Percentiles rank a stretch among this genome's conserved stretches.
Evolutionary conservation across 2,113 vertebrate genomes (phyloP).

Genomic region (Tilapia sparmanii): DNA sequence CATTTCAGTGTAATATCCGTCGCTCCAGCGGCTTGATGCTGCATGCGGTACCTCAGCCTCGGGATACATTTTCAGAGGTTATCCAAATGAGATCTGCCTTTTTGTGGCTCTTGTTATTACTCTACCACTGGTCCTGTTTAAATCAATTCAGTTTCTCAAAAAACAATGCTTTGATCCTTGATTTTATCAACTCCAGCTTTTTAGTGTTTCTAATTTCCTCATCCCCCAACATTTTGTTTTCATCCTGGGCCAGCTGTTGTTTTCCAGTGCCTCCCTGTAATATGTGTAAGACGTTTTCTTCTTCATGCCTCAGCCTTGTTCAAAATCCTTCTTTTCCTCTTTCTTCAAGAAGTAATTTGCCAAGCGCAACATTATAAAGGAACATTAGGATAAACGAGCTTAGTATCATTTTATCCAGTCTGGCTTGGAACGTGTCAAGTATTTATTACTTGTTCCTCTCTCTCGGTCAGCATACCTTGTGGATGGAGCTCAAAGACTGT

Average conservation of each 20-base stretch:
- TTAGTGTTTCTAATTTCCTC: slow-evolving; percentile 76
- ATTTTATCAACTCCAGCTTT: slow-evolving; percentile 73
- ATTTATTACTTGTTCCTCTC: background rate
- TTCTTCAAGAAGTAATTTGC: slow-evolving; percentile 20
- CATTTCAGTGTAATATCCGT: slow-evolving; percentile 9
- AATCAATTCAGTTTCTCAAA: slow-evolving; percentile 53
- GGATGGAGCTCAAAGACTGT: background rate
- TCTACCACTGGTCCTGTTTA: slow-evolving; percentile 57
- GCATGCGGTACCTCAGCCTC: background rate
- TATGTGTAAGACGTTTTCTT: slow-evolving; percentile 58
- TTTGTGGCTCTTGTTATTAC: slow-evolving; percentile 56
- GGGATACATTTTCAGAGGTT: slow-evolving; percentile 34
- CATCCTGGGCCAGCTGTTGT: slow-evolving; percentile 72
- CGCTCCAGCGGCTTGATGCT: background rate
- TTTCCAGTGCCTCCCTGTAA: slow-evolving; percentile 62
- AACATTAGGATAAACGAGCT: background rate
- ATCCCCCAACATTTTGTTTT: slow-evolving; percentile 65
- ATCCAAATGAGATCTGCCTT: slow-evolving; percentile 55
- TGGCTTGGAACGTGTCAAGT: background rate
- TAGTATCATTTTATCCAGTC: background rate
- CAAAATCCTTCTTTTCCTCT: slow-evolving; percentile 50
- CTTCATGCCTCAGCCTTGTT: slow-evolving; percentile 41
- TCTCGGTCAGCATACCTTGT: background rate
- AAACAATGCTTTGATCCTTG: slow-evolving; percentile 69
- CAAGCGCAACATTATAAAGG: slow-evolving; percentile 3